Conservation (phyloP, 2,113 vertebrate genomes). For the Sula dactylatra region DNA sequence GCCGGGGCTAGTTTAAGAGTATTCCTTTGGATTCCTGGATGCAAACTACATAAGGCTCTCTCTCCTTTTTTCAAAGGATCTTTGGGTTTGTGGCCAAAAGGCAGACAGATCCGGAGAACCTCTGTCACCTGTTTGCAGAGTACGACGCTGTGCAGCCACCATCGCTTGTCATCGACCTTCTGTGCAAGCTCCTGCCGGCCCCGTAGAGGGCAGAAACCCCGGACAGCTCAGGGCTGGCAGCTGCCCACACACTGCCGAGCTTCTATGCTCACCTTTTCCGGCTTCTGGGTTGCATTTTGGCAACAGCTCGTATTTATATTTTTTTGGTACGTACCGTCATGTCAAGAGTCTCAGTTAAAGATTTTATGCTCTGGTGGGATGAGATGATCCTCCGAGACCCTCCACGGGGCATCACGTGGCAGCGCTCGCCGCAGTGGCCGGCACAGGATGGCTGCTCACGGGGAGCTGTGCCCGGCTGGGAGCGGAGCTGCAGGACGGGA, state of each 20-base stretch:
- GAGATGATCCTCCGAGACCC: neutral
- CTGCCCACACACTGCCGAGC: neutral
- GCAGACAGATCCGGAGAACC: constrained; percentile 79
- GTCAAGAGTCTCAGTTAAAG: neutral
- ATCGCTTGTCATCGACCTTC: constrained; percentile 70
- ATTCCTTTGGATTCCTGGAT: neutral
- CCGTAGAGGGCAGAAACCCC: neutral
- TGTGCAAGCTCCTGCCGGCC: constrained; percentile 70
- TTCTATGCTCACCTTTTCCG: neutral
- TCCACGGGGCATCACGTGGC: rapidly evolving
- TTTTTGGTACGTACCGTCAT: neutral
- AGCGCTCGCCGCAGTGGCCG: neutral
- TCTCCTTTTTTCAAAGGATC: constrained; percentile 73
- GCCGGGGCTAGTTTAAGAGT: neutral
- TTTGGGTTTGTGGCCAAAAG: constrained; percentile 91
- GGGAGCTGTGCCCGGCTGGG: neutral
- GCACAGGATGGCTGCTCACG: neutral
- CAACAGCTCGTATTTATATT: neutral
- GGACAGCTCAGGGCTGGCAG: neutral
- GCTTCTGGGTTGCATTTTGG: constrained; percentile 8
- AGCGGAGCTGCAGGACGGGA: rapidly evolving
- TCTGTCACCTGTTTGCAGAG: constrained; percentile 90
- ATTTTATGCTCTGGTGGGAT: neutral
- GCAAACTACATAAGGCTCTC: neutral
- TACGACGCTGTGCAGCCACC: constrained; percentile 77